Conservation (phyloP, 2,888 invertebrate species). For the Macaria liturata region DNA sequence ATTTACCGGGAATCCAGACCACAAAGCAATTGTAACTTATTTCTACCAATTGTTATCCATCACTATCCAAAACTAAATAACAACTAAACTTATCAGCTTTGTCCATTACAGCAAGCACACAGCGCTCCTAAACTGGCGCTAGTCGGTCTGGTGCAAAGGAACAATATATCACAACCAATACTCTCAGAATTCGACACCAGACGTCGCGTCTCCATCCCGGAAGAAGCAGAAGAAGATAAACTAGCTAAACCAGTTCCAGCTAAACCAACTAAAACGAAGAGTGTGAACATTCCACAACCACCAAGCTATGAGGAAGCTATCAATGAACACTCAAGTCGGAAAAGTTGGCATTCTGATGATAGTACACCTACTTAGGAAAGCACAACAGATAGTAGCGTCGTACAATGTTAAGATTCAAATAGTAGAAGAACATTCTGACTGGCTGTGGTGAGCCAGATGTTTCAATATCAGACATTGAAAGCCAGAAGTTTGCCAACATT, state of each 20-base stretch:
- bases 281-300: constrained; percentile 65
- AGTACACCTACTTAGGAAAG: constrained; percentile 68
- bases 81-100: neutral
- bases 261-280: constrained; percentile 64
- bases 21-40: too few species aligned
- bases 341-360: constrained; percentile 81
- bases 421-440: too few species aligned
- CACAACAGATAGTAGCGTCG: too few species aligned
- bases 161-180: constrained; percentile 85
- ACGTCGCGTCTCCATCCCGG: constrained; percentile 85
- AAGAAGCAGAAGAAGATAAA: constrained; percentile 80
- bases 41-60: too few species aligned
- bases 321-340: constrained; percentile 58
- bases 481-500: too few species aligned
- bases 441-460: too few species aligned
- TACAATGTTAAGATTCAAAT: too few species aligned
- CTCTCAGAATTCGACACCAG: constrained; percentile 83
- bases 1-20: too few species aligned
- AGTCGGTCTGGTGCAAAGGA: constrained; percentile 74
- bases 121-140: constrained; percentile 85
- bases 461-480: too few species aligned
- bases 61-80: too few species aligned
- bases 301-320: constrained; percentile 73
- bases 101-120: constrained; percentile 78
- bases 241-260: constrained; percentile 53